Evolutionary conservation across 2,113 vertebrate species (phyloP).

Genomic region (Theristicus caerulescens): DNA sequence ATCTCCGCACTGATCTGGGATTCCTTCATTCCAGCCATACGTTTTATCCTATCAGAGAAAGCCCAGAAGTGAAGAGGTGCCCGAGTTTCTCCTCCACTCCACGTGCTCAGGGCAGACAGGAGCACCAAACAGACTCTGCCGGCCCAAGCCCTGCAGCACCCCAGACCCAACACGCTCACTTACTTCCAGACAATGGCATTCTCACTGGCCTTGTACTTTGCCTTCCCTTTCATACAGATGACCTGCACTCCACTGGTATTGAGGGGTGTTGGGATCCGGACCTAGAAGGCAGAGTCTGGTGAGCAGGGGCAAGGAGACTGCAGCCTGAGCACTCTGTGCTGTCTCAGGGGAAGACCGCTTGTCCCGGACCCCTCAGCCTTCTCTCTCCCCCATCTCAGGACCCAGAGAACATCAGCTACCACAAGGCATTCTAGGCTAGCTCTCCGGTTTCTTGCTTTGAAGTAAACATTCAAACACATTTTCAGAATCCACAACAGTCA

Average conservation of each 20-base stretch:
- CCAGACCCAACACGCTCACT: conserved; percentile 28
- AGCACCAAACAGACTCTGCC: not conserved
- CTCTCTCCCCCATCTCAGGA: not conserved
- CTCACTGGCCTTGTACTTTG: conserved; percentile 99
- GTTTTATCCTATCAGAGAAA: conserved; percentile 86
- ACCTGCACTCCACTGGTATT: conserved; percentile 99
- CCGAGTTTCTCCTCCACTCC: not conserved
- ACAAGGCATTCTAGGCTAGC: not conserved
- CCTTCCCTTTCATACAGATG: conserved; percentile 99
- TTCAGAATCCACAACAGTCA: not conserved
- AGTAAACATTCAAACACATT: not conserved
- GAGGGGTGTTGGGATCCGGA: conserved; percentile 95
- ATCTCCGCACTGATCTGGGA: conserved; percentile 99
- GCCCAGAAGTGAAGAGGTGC: not conserved
- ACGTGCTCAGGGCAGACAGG: not conserved
- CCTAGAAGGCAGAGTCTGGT: conserved; percentile 75
- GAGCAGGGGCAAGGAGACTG: not conserved
- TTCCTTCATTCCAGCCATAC: conserved; percentile 99
- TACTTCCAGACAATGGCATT: conserved; percentile 99
- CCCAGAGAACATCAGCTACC: not conserved
- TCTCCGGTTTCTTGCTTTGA: not conserved
- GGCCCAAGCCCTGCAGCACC: not conserved
- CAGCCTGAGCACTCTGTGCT: not conserved
- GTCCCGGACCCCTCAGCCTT: not conserved
- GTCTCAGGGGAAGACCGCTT: not conserved